Evolutionary conservation across 2,888 invertebrate genomes (phyloP), one percentile per base, ranked within the genome.

Genomic region (Drosophila demipolita): DNA sequence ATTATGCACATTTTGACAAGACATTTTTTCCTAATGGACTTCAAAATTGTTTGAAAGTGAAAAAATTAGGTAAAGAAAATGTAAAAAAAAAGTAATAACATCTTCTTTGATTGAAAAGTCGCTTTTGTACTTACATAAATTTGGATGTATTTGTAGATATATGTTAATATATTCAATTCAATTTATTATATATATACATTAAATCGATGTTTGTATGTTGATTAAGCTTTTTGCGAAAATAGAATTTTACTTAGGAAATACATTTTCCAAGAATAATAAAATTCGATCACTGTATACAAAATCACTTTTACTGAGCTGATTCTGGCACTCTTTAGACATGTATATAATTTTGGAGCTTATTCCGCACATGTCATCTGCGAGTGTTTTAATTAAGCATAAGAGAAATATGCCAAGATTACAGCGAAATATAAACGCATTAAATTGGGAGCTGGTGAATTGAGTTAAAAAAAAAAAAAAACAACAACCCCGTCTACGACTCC

Each of bases 351-450:
- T 54, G 23, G 20, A 29, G 36, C 17, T 40, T 45, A 38, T 60
- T 58, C 6, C 54, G 58, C 80, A 73, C 66, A 74, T 73, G 80
- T 70, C 67, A 6, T 26, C 17, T 20, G 42, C 20, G 48, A 65
- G 1, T 33, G 35, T 17, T 53, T 42, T 89, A 84, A 84, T 84
- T 84, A 87, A 76, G 71, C 78, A 79, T 82, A 54, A 67, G 60
- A 71, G 66, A 76, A 23, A 23, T 40, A 75, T 75, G 75, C 69
- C 75, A 65, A 63, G 55, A 76, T 67, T 72, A 72, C 66, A 59
- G 77, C 50, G 60, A 54, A 70, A 70, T 64, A 54, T 59, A 66
- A 65, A 53, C 49, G 60, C 63, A 59, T 75, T 65, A 53, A 68
- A 75, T 60, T 61, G 66, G 45, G 61, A 57, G 55, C 49, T 50